Evolutionary conservation across 2,797 vertebrate genomes (phyloP).

Genomic region (Dendrocincla fuliginosa): DNA sequence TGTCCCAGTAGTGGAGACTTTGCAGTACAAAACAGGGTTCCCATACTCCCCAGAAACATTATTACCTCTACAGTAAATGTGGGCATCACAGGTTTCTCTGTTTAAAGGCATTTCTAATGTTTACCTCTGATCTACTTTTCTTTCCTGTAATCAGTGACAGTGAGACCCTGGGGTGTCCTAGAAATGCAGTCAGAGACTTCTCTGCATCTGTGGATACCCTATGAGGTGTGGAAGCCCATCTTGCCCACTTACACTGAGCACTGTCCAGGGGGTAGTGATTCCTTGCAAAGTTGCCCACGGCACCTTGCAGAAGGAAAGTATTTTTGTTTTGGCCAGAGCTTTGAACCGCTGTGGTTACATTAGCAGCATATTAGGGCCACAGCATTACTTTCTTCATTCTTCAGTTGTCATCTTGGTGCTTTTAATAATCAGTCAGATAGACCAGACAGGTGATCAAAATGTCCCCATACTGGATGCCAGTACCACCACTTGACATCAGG

Average conservation of each 20-base stretch:
- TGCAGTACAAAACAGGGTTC: not conserved
- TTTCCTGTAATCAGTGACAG: not conserved
- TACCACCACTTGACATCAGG: not conserved
- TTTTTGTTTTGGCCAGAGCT: not conserved
- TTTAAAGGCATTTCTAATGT: not conserved
- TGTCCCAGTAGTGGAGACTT: not conserved
- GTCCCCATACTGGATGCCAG: not conserved
- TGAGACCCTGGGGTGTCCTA: not conserved
- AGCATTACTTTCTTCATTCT: not conserved
- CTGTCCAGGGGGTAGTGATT: rapidly evolving
- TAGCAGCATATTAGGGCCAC: not conserved
- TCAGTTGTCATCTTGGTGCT: not conserved
- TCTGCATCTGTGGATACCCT: not conserved
- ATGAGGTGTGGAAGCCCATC: not conserved
- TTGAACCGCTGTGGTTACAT: not conserved
- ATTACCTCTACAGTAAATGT: not conserved
- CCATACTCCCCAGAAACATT: rapidly evolving
- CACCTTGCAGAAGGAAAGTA: not conserved
- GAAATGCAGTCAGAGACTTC: not conserved
- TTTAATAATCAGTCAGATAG: not conserved
- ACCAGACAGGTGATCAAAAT: not conserved
- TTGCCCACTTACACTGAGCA: rapidly evolving
- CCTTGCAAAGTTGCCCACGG: not conserved
- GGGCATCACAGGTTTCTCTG: not conserved
- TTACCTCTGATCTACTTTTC: not conserved